These are phyloP conservation scores for Cinara cedri DNA, from an alignment of 2,888 invertebrate species.

Conservation along the genomic window DNA sequence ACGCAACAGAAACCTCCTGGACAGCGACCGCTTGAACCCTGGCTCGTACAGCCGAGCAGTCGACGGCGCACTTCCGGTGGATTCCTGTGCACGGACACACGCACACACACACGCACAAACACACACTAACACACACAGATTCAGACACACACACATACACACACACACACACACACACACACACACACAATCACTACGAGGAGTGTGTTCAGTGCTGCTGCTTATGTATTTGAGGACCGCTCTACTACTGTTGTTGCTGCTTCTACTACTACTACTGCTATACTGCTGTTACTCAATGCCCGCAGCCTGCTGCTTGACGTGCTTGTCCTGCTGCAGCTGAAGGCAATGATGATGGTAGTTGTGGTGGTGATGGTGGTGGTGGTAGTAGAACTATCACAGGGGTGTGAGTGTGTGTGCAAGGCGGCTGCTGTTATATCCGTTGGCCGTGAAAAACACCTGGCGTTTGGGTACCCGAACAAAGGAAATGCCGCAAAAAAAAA, in stretches of 20 bases:
- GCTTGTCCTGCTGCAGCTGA: conserved; percentile 7
- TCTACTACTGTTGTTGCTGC: background rate
- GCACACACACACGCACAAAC: conserved; percentile 6
- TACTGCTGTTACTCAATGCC: too few species aligned
- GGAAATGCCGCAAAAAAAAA: conserved; percentile 54
- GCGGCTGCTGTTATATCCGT: conserved; percentile 34
- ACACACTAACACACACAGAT: background rate
- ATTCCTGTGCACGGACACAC: conserved; percentile 3
- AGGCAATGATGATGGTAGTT: too few species aligned
- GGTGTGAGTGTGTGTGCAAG: conserved; percentile 28
- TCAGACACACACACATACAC: background rate
- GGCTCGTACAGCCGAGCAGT: background rate
- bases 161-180: background rate
- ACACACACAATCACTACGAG: background rate
- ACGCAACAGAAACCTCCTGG: background rate
- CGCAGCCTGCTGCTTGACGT: too few species aligned
- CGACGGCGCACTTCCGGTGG: conserved; percentile 45
- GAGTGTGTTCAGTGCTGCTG: background rate
- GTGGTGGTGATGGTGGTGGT: background rate
- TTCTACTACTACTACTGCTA: too few species aligned
- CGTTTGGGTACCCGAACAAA: conserved; percentile 51
- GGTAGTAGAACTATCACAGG: conserved; percentile 24
- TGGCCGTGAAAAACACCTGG: conserved; percentile 54
- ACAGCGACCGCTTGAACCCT: background rate
- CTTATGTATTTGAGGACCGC: background rate